Conservation (phyloP, 1,140 invertebrate genomes). For the Caenorhabditis latens region DNA sequence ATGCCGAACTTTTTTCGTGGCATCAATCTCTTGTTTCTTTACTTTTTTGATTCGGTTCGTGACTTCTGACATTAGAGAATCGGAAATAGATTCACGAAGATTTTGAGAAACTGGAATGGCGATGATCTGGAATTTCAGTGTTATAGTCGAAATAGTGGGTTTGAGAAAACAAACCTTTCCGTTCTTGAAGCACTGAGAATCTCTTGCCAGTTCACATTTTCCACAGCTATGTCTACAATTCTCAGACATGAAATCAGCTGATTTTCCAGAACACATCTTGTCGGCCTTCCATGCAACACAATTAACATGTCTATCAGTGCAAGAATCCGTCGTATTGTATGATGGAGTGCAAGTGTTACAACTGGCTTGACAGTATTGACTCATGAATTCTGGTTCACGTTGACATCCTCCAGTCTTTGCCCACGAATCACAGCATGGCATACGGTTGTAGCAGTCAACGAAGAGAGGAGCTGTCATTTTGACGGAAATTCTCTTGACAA, state of each 20-base stretch:
- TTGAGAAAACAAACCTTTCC: conserved; percentile 53
- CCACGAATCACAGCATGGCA: conserved; percentile 75
- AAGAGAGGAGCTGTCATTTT: conserved; percentile 66
- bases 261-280: conserved; percentile 67
- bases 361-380: conserved; percentile 69
- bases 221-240: conserved; percentile 73
- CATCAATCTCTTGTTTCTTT: conserved; percentile 33
- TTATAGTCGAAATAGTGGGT: neutral
- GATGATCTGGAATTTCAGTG: conserved; percentile 27
- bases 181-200: conserved; percentile 57
- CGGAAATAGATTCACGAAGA: conserved; percentile 55
- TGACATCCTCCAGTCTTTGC: conserved; percentile 69
- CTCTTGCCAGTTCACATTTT: conserved; percentile 54
- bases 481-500: conserved; percentile 51
- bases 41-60: conserved; percentile 31
- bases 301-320: conserved; percentile 58
- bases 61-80: conserved; percentile 45
- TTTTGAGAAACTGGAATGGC: conserved; percentile 45
- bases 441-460: conserved; percentile 72
- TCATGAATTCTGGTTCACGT: conserved; percentile 71
- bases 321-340: conserved; percentile 72
- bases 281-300: conserved; percentile 59
- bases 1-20: conserved; percentile 27
- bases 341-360: conserved; percentile 71
- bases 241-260: conserved; percentile 73